Percentiles rank a stretch among this genome's conserved stretches.
Evolutionary conservation across 2,797 vertebrate genomes (phyloP).

Genomic region (Hoplostethus atlanticus): DNA sequence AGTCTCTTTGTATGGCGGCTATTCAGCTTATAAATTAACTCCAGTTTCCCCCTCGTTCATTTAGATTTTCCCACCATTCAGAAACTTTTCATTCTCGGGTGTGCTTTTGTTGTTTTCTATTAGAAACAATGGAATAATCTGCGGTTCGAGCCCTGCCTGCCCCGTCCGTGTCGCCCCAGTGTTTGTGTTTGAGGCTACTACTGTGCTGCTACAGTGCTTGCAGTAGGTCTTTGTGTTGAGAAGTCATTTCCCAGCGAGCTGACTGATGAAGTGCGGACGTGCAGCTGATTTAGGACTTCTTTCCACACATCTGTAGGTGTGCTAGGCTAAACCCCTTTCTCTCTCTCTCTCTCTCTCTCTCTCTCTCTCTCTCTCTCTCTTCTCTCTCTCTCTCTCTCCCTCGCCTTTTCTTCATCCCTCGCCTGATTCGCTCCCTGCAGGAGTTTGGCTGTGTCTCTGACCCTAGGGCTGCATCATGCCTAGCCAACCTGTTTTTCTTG

Average conservation of each 20-base stretch:
- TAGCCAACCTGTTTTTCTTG: conserved; percentile 81
- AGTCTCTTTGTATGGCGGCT: conserved; percentile 34
- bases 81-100: conserved; percentile 61
- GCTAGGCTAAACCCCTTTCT: conserved; percentile 26
- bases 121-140: conserved; percentile 55
- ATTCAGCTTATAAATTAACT: conserved; percentile 59
- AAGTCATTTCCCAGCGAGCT: conserved; percentile 62
- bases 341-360: conserved; percentile 19
- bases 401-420: conserved; percentile 44
- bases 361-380: conserved; percentile 14
- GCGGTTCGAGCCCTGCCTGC: conserved; percentile 35
- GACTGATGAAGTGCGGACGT: conserved; percentile 72
- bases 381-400: conserved; percentile 6
- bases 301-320: conserved; percentile 64
- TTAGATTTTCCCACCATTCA: conserved; percentile 53
- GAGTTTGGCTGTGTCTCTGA: conserved; percentile 75
- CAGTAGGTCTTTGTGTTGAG: conserved; percentile 52
- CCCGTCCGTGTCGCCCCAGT: conserved; percentile 24
- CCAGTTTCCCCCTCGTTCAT: conserved; percentile 44
- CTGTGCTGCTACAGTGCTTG: conserved; percentile 35
- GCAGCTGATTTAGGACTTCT: conserved; percentile 72
- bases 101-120: conserved; percentile 52
- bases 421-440: conserved; percentile 69
- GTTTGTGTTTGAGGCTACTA: conserved; percentile 59
- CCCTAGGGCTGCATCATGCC: conserved; percentile 72